Conservation (phyloP, 2,797 vertebrate species). For the Spinus pinus region DNA sequence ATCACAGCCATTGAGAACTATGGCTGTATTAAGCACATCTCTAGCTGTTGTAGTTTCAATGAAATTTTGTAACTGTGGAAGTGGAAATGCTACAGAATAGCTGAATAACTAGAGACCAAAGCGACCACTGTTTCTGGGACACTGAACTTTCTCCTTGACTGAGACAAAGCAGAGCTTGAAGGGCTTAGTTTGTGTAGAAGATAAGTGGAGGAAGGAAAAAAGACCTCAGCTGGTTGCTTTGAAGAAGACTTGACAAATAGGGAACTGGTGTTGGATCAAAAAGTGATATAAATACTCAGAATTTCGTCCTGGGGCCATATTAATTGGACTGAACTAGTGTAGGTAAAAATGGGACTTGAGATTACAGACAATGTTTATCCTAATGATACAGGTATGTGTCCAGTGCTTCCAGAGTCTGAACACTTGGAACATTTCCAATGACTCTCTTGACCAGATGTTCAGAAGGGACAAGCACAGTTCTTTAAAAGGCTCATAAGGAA, state of each 20-base stretch:
- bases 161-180: neutral
- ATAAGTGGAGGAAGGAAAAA: neutral
- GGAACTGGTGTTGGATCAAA: neutral
- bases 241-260: neutral
- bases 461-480: neutral
- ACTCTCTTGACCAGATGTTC: neutral
- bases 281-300: neutral
- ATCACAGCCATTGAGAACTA: neutral
- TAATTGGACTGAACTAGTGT: neutral
- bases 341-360: neutral
- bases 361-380: neutral
- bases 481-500: neutral
- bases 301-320: neutral
- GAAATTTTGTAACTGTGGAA: neutral
- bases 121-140: neutral
- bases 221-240: neutral
- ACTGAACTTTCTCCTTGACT: neutral
- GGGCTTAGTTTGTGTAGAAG: neutral
- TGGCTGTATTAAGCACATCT: neutral
- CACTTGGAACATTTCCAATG: neutral
- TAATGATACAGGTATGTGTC: neutral
- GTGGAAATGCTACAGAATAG: neutral
- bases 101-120: neutral
- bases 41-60: neutral
- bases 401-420: neutral